Conservation (phyloP, 1,140 invertebrate genomes). For the Fopius arisanus region DNA sequence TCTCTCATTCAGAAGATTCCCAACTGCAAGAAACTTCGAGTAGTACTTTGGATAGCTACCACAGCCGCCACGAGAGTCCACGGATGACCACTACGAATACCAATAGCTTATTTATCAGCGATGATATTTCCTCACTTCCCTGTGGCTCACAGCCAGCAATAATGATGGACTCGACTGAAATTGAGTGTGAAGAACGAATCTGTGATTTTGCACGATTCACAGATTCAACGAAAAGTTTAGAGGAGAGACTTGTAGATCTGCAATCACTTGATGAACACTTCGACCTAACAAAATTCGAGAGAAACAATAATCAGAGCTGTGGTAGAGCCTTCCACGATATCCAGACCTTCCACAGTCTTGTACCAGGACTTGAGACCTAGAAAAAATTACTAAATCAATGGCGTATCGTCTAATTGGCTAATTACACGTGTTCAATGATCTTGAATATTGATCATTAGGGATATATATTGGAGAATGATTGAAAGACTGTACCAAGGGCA, state of each 20-base stretch:
- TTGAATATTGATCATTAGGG: neutral
- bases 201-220: conserved; percentile 57
- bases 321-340: conserved; percentile 76
- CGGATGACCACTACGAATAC: neutral
- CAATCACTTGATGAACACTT: conserved; percentile 60
- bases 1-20: conserved; percentile 72
- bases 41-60: conserved; percentile 35
- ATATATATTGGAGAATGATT: neutral
- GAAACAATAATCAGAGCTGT: conserved; percentile 65
- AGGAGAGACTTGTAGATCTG: conserved; percentile 54
- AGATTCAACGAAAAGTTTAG: conserved; percentile 53
- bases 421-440: conserved; percentile 3
- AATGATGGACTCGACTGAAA: conserved; percentile 48
- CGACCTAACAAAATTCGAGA: conserved; percentile 54
- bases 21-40: conserved; percentile 51
- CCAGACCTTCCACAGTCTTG: conserved; percentile 75
- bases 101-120: conserved; percentile 30
- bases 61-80: conserved; percentile 1
- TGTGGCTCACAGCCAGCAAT: conserved; percentile 33
- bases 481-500: neutral
- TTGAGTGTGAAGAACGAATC: conserved; percentile 49
- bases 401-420: conserved; percentile 24
- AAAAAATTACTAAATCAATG: conserved; percentile 6
- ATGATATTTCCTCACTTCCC: conserved; percentile 19
- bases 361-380: conserved; percentile 75